Conservation (phyloP, 2,888 invertebrate genomes). For the Drosophila kanekoi region DNA sequence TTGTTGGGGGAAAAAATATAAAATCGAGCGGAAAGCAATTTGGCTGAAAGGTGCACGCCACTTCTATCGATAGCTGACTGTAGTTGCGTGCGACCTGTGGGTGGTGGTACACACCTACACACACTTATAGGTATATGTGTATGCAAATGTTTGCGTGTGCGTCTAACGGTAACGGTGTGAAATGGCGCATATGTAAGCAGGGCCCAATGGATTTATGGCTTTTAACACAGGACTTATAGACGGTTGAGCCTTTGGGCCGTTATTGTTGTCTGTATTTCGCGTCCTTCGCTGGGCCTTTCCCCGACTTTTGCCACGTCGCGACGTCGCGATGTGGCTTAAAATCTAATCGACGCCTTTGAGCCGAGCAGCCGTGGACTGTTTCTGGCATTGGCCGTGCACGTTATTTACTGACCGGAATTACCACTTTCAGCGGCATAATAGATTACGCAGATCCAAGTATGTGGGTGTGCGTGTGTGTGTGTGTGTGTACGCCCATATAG, state of each 20-base stretch:
- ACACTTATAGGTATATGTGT: slow-evolving; percentile 11
- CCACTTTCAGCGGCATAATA: slow-evolving; percentile 80
- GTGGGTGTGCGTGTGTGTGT: no score
- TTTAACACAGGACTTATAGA: slow-evolving; percentile 79
- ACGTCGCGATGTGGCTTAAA: slow-evolving; percentile 61
- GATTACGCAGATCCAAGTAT: slow-evolving; percentile 64
- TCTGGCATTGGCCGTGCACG: slow-evolving; percentile 58
- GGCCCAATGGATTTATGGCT: slow-evolving; percentile 73
- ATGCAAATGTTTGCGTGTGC: slow-evolving; percentile 43
- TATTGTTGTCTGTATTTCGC: slow-evolving; percentile 54
- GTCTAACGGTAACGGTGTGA: slow-evolving; percentile 76
- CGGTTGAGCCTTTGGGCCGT: slow-evolving; percentile 58
- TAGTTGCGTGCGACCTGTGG: slow-evolving; percentile 33
- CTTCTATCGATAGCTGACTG: slow-evolving; percentile 63
- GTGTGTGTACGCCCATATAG: slow-evolving; percentile 6
- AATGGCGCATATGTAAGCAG: slow-evolving; percentile 80
- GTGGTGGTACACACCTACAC: slow-evolving; percentile 10
- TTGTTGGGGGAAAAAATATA: slow-evolving; percentile 14
- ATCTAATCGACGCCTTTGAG: slow-evolving; percentile 67
- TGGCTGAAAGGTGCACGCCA: slow-evolving; percentile 68
- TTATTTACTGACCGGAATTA: slow-evolving; percentile 80
- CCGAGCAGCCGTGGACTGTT: slow-evolving; percentile 15
- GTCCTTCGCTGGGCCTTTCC: slow-evolving; percentile 19
- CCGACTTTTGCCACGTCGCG: slow-evolving; percentile 54
- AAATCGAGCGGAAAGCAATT: slow-evolving; percentile 70